Percentiles rank a stretch among this genome's conserved stretches.
These are phyloP conservation scores for Orthosia incerta DNA, from an alignment of 2,888 invertebrate genomes.

Conservation along the genomic window DNA sequence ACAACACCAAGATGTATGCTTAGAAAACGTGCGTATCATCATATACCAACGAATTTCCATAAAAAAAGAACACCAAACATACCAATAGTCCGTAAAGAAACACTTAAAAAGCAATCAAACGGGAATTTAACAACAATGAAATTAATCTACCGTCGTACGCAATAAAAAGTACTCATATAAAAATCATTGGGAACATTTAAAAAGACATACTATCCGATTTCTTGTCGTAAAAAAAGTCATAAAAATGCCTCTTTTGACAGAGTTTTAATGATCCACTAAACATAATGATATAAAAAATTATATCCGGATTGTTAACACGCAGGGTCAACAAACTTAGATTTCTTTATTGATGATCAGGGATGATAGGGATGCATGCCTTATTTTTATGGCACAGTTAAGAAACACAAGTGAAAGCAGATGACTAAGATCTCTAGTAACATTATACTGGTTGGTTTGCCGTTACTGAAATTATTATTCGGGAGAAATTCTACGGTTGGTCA, in stretches of 20 bases:
- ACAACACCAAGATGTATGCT: background rate
- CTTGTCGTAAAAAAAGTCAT: constrained; percentile 83
- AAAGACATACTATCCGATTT: constrained; percentile 87
- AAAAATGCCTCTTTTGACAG: constrained; percentile 78
- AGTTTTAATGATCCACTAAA: constrained; percentile 84
- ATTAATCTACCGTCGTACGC: constrained; percentile 78
- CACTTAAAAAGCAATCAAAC: constrained; percentile 65
- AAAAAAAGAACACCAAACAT: constrained; percentile 44
- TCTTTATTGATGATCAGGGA: constrained; percentile 14
- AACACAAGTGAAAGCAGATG: background rate
- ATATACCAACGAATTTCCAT: constrained; percentile 4
- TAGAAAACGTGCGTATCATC: background rate
- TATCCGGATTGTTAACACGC: constrained; percentile 72
- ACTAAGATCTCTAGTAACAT: background rate
- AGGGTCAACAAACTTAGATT: constrained; percentile 48
- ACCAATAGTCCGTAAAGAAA: constrained; percentile 54
- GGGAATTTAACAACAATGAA: constrained; percentile 76
- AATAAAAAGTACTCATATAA: constrained; percentile 71
- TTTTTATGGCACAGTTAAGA: background rate
- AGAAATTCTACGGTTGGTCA: too few species aligned
- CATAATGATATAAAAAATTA: constrained; percentile 75
- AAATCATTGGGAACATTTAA: constrained; percentile 81
- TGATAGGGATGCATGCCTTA: background rate
- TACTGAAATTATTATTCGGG: background rate
- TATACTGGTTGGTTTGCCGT: too few species aligned